Evolutionary conservation across 2,113 vertebrate genomes (phyloP).

Genomic region (Pantherophis guttatus): DNA sequence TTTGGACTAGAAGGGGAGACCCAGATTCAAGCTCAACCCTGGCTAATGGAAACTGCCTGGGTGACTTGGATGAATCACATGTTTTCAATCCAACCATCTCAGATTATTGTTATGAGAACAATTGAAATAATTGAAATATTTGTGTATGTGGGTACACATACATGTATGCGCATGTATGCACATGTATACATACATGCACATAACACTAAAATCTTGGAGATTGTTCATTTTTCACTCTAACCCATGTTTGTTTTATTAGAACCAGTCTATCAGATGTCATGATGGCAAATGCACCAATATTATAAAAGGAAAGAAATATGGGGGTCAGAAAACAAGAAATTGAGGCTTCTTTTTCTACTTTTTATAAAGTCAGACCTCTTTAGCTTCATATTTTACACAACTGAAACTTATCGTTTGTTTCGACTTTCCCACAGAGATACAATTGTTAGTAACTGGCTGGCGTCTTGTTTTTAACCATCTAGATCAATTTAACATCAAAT

Average conservation of each 20-base stretch:
- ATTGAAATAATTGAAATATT: background rate
- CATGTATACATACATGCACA: background rate
- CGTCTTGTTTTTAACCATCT: slow-evolving; percentile 12
- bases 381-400: background rate
- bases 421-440: background rate
- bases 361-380: background rate
- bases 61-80: background rate
- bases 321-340: background rate
- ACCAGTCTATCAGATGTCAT: background rate
- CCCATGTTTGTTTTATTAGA: background rate
- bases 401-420: background rate
- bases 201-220: background rate
- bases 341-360: background rate
- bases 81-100: background rate
- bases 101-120: background rate
- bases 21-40: background rate
- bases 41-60: background rate
- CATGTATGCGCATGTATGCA: background rate
- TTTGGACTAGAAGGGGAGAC: background rate
- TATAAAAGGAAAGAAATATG: background rate
- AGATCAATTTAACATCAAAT: slow-evolving; percentile 5
- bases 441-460: background rate
- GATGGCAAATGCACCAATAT: background rate
- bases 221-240: background rate
- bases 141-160: background rate